Percentiles rank a stretch among this genome's conserved stretches.
Evolutionary conservation across 1,140 invertebrate genomes (phyloP).

Genomic region (Ceratina australensis): DNA sequence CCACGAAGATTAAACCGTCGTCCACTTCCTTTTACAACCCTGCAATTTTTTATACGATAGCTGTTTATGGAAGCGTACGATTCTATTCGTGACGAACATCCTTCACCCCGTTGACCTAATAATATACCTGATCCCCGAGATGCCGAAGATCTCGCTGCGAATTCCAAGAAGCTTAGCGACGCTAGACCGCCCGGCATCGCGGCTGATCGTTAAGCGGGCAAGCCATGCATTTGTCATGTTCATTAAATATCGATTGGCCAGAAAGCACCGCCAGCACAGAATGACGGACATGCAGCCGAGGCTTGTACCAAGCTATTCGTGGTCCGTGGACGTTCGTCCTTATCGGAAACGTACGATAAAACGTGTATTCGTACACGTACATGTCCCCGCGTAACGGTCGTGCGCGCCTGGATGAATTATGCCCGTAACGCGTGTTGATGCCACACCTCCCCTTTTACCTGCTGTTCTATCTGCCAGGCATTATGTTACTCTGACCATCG

Average conservation of each 20-base stretch:
- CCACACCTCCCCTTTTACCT: conserved; percentile 61
- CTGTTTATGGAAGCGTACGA: too few relatives aligned
- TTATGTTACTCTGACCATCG: conserved; percentile 53
- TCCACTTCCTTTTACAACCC: too few relatives aligned
- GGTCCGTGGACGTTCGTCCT: conserved; percentile 47
- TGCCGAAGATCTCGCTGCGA: background rate
- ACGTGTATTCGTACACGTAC: conserved; percentile 62
- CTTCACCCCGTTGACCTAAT: background rate
- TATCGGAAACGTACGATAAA: conserved; percentile 66
- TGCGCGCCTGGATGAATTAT: conserved; percentile 65
- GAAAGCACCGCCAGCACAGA: conserved; percentile 12
- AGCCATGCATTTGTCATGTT: conserved; percentile 37
- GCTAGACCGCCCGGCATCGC: background rate
- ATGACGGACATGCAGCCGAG: conserved; percentile 36
- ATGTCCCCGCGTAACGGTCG: conserved; percentile 47
- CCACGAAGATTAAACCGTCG: background rate
- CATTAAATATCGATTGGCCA: conserved; percentile 61
- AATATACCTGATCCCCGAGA: background rate
- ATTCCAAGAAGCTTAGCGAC: conserved; percentile 11
- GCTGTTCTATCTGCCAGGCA: conserved; percentile 54
- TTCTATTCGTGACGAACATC: background rate
- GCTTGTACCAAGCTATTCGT: background rate
- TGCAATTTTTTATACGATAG: background rate
- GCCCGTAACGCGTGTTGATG: conserved; percentile 67
- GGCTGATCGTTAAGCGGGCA: conserved; percentile 22